Conservation (phyloP, 2,888 invertebrate genomes). For the Pammene fasciana region DNA sequence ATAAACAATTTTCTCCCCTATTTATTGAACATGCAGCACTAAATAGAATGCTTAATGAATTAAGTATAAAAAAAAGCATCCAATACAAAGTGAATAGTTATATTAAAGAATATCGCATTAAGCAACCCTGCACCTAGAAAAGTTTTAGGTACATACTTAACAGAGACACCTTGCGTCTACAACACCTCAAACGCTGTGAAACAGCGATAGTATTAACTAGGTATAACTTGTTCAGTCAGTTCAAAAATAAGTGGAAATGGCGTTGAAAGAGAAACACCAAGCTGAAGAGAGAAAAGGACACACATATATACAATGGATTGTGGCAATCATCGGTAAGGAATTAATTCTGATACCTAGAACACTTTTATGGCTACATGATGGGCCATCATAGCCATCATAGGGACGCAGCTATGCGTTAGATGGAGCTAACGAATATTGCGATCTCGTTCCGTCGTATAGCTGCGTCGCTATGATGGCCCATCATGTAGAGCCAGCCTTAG, state of each 20-base stretch:
- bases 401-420: too few relatives aligned
- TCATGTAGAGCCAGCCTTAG: too few relatives aligned
- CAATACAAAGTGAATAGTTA: too few relatives aligned
- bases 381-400: too few relatives aligned
- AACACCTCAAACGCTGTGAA: neutral
- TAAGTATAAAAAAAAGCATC: too few relatives aligned
- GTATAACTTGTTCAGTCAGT: neutral
- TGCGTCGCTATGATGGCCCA: too few relatives aligned
- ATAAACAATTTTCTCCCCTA: too few relatives aligned
- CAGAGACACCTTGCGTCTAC: neutral
- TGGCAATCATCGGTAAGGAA: slow-evolving; percentile 33
- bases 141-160: neutral
- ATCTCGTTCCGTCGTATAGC: too few relatives aligned
- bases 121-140: slow-evolving; percentile 6
- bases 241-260: slow-evolving; percentile 2
- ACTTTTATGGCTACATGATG: too few relatives aligned
- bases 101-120: neutral
- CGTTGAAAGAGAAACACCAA: neutral
- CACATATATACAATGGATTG: slow-evolving; percentile 38
- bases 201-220: neutral
- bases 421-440: too few relatives aligned
- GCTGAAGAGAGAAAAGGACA: slow-evolving; percentile 29
- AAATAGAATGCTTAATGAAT: too few relatives aligned
- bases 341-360: neutral
- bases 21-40: too few relatives aligned